phyloP scores from a whole-genome alignment of 2,113 vertebrate genomes.

The Corapipo altera region DNA sequence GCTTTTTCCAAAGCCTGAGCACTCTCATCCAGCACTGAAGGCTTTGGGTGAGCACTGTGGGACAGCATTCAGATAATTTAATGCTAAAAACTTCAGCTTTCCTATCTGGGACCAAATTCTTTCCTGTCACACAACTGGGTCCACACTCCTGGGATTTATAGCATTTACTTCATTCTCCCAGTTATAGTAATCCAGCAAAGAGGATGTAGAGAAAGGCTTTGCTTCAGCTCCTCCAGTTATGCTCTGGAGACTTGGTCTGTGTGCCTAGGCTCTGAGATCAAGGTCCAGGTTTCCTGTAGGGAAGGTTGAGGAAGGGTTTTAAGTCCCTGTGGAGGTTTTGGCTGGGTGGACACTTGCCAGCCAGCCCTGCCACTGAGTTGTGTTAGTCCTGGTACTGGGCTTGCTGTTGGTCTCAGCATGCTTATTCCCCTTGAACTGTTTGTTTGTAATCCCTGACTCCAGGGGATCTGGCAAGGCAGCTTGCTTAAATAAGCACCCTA shows the following conservation, averaged over 20 bases:
- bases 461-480: not conserved
- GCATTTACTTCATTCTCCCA: not conserved
- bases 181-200: not conserved
- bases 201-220: not conserved
- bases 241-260: not conserved
- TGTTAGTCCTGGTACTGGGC: not conserved
- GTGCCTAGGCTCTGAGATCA: not conserved
- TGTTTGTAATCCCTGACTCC: not conserved
- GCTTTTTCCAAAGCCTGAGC: not conserved
- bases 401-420: rapidly evolving
- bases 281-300: not conserved
- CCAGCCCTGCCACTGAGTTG: not conserved
- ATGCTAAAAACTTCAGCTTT: not conserved
- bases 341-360: not conserved
- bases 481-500: not conserved
- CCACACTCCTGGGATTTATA: no score
- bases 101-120: not conserved
- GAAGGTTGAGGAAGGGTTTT: not conserved
- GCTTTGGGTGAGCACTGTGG: not conserved
- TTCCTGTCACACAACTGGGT: no score
- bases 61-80: not conserved
- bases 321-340: not conserved
- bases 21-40: not conserved
- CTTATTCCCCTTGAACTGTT: not conserved
- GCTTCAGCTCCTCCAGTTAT: rapidly evolving